Percentiles rank a stretch among this genome's conserved stretches.
Evolutionary conservation across 1,140 invertebrate species (phyloP).

Genomic region (Nymphalis io): DNA sequence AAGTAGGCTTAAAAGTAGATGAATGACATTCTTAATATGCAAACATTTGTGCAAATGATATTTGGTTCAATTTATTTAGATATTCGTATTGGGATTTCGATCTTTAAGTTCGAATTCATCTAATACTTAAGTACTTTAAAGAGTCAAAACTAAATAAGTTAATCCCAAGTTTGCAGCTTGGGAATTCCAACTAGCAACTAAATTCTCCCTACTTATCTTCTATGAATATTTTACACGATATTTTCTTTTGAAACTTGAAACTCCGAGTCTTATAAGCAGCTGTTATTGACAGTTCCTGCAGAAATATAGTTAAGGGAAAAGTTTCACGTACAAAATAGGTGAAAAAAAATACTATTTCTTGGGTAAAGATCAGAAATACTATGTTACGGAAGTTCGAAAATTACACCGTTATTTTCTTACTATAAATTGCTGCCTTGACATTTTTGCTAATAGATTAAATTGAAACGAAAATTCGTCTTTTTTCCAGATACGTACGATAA

Average conservation of each 20-base stretch:
- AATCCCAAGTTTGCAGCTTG: conserved; percentile 5
- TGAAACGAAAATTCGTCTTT: not conserved
- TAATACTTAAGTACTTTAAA: not conserved
- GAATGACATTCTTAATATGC: too few species aligned
- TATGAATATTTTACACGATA: conserved; percentile 37
- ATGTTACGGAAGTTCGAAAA: conserved; percentile 6
- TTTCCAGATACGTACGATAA: too few species aligned
- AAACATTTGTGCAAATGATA: too few species aligned
- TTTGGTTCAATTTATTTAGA: too few species aligned
- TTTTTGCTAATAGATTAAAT: not conserved
- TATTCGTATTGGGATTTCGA: not conserved
- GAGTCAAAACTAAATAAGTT: not conserved
- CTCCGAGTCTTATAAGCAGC: conserved; percentile 33
- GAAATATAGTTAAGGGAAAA: conserved; percentile 32
- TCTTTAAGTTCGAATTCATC: not conserved
- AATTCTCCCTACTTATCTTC: conserved; percentile 27
- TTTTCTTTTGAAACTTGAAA: conserved; percentile 37
- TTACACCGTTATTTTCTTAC: not conserved
- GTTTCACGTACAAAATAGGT: conserved; percentile 12
- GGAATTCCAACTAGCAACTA: conserved; percentile 17
- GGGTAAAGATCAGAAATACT: conserved; percentile 6
- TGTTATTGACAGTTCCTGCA: conserved; percentile 42
- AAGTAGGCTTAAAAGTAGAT: too few species aligned
- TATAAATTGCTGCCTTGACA: not conserved
- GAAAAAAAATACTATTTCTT: conserved; percentile 20